These are phyloP conservation scores for Acanthococcus lagerstroemiae DNA, from an alignment of 2,888 invertebrate species.

Conservation along the genomic window DNA sequence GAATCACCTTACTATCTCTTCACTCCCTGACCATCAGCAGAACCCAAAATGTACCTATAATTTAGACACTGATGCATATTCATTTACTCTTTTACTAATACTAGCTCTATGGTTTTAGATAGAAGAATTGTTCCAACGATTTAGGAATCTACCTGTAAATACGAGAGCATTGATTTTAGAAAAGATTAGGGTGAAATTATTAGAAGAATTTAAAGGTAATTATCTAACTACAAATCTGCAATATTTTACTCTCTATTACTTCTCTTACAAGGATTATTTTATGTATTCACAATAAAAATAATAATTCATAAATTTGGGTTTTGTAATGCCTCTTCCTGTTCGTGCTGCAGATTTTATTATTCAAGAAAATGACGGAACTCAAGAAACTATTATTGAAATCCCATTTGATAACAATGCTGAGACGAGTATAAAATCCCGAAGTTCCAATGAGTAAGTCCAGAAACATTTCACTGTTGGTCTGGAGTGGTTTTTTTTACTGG, in stretches of 20 bases:
- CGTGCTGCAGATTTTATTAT: slow-evolving; percentile 14
- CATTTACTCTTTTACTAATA: no score
- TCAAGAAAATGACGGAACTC: slow-evolving; percentile 6
- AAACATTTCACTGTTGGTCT: no score
- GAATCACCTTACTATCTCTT: not conserved
- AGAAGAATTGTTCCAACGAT: slow-evolving; percentile 13
- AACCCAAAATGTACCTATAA: not conserved
- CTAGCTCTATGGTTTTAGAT: no score
- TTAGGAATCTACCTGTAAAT: slow-evolving; percentile 3
- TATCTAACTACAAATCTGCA: not conserved
- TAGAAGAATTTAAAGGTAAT: slow-evolving; percentile 19
- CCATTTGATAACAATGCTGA: not conserved
- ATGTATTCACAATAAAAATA: no score
- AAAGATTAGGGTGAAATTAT: slow-evolving; percentile 10
- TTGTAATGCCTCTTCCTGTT: not conserved
- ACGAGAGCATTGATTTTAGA: slow-evolving; percentile 9
- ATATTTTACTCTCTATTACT: not conserved
- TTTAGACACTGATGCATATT: no score
- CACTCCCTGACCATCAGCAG: not conserved
- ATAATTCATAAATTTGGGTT: no score
- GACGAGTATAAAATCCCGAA: not conserved
- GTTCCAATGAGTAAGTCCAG: not conserved
- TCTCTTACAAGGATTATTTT: no score
- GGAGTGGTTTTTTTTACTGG: no score
- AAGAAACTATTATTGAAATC: slow-evolving; percentile 8